Conservation (phyloP, 1,140 invertebrate genomes). For the Neodiprion lecontei region DNA sequence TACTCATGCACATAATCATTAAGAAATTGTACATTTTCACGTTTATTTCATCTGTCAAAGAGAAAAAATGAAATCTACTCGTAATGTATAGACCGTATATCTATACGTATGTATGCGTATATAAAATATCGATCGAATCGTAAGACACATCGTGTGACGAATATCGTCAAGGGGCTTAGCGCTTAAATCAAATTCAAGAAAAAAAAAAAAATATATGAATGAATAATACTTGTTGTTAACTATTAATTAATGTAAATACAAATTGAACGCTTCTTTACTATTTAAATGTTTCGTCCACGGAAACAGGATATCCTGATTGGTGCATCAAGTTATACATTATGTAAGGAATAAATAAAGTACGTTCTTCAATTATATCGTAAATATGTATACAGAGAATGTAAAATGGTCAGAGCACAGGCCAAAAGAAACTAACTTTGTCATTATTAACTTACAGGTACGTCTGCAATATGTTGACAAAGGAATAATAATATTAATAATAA, state of each 20-base stretch:
- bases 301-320: background rate
- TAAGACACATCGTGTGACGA: background rate
- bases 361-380: background rate
- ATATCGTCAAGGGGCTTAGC: slow-evolving; percentile 1
- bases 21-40: background rate
- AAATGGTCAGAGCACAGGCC: background rate
- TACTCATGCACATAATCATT: background rate
- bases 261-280: background rate
- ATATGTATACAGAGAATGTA: background rate
- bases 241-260: slow-evolving; percentile 1
- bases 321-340: background rate
- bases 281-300: background rate
- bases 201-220: background rate
- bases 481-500: background rate
- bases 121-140: background rate
- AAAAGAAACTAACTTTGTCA: background rate
- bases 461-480: background rate
- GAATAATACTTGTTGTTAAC: background rate
- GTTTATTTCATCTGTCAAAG: background rate
- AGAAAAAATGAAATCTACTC: no score
- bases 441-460: background rate
- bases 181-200: background rate
- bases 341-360: no score
- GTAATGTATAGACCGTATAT: background rate
- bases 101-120: background rate